These are phyloP conservation scores for Ctenopoma kingsleyae DNA, from an alignment of 2,797 vertebrate species.

Conservation along the genomic window DNA sequence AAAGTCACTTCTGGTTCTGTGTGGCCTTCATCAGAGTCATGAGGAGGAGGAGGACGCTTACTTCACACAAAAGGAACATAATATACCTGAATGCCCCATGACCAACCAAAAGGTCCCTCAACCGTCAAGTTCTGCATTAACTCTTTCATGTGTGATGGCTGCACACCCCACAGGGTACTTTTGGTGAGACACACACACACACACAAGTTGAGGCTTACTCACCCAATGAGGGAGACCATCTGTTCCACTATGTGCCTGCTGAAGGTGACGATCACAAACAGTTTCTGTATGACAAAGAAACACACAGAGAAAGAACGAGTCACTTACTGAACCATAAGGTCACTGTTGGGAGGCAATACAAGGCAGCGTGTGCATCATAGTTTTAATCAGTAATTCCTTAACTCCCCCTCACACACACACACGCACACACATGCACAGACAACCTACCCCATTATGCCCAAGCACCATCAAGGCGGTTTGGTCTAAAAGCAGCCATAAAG, in stretches of 20 bases:
- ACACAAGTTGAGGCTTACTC: constrained; percentile 84
- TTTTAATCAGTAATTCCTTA: constrained; percentile 54
- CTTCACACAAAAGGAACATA: constrained; percentile 49
- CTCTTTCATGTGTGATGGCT: constrained; percentile 56
- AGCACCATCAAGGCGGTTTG: constrained; percentile 34
- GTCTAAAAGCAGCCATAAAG: constrained; percentile 48
- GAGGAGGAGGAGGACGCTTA: constrained; percentile 27
- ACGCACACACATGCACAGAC: constrained; percentile 11
- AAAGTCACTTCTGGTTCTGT: constrained; percentile 14
- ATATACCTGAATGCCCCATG: constrained; percentile 48
- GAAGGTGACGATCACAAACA: constrained; percentile 94
- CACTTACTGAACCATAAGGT: constrained; percentile 63
- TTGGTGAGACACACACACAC: constrained; percentile 19
- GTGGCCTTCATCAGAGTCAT: constrained; percentile 37
- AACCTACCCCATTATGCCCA: constrained; percentile 25
- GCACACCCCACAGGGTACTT: constrained; percentile 33
- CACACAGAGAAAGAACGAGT: constrained; percentile 58
- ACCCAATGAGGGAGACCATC: constrained; percentile 95
- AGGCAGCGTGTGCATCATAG: constrained; percentile 56
- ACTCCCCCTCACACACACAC: constrained; percentile 21
- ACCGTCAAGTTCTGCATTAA: constrained; percentile 57
- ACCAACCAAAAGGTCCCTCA: constrained; percentile 25
- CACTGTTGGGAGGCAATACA: constrained; percentile 41
- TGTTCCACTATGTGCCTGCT: constrained; percentile 94
- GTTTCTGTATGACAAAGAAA: constrained; percentile 89